Conservation (phyloP, 1,140 invertebrate genomes). For the Bicyclus anynana region DNA sequence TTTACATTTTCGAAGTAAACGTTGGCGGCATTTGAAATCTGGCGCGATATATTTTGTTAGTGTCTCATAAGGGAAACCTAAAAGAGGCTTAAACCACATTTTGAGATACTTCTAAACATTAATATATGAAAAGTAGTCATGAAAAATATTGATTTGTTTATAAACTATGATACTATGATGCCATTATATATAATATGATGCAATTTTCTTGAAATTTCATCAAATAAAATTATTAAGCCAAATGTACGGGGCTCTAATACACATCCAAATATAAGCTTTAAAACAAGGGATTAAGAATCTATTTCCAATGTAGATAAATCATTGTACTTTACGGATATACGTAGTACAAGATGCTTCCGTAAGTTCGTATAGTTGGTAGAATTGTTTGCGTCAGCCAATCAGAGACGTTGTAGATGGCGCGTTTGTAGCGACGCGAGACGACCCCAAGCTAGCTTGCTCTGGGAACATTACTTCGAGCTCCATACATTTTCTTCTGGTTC, state of each 20-base stretch:
- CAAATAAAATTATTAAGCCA: constrained; percentile 55
- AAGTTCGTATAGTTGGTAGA: constrained; percentile 46
- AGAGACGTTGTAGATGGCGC: constrained; percentile 60
- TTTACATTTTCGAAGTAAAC: constrained; percentile 67
- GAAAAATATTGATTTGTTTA: constrained; percentile 41
- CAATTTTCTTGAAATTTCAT: constrained; percentile 36
- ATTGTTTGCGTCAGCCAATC: constrained; percentile 54
- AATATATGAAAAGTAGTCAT: constrained; percentile 35
- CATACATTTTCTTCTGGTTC: constrained; percentile 78
- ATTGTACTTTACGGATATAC: constrained; percentile 70
- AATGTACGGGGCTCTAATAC: constrained; percentile 48
- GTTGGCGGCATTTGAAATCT: constrained; percentile 73
- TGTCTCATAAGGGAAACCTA: constrained; percentile 59
- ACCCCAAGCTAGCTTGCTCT: constrained; percentile 71
- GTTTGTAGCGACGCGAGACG: constrained; percentile 68
- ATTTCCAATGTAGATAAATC: constrained; percentile 24
- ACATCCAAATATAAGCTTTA: constrained; percentile 29
- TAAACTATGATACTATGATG: constrained; percentile 30
- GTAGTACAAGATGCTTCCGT: constrained; percentile 56
- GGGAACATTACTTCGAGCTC: constrained; percentile 76
- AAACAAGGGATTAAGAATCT: constrained; percentile 6
- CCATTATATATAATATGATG: constrained; percentile 32
- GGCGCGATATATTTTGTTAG: constrained; percentile 68
- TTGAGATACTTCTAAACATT: constrained; percentile 69
- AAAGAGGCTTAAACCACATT: constrained; percentile 59